Evolutionary conservation across 2,888 invertebrate genomes (phyloP).

Genomic region (Erpobdella octoculata): DNA sequence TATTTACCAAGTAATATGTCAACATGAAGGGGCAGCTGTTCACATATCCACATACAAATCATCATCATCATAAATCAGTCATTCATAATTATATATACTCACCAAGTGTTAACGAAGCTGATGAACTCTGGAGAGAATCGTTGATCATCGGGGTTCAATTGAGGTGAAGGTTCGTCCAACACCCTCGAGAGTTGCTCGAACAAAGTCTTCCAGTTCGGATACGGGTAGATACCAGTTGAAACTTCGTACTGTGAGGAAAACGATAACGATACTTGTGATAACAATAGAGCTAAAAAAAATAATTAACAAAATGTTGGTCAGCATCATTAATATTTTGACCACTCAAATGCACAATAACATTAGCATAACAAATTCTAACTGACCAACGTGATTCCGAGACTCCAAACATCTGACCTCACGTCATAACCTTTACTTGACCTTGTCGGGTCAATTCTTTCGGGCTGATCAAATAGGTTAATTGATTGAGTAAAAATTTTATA

Average conservation of each 20-base stretch:
- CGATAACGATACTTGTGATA: too few relatives aligned
- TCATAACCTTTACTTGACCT: conserved; percentile 52
- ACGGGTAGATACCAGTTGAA: conserved; percentile 90
- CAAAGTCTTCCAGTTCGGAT: conserved; percentile 88
- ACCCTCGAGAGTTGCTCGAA: conserved; percentile 94
- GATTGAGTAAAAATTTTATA: too few relatives aligned
- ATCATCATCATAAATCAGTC: too few relatives aligned
- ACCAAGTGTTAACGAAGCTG: conserved; percentile 85
- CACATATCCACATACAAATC: neutral
- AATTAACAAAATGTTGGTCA: too few relatives aligned
- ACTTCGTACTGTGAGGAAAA: conserved; percentile 73
- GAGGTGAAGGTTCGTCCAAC: conserved; percentile 66
- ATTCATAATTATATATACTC: too few relatives aligned
- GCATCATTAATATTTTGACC: too few relatives aligned
- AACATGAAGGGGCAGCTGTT: too few relatives aligned
- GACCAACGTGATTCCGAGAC: conserved; percentile 55
- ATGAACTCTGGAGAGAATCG: conserved; percentile 71
- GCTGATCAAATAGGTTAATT: conserved; percentile 39
- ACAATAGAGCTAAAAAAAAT: too few relatives aligned
- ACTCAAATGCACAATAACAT: too few relatives aligned
- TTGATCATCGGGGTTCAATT: conserved; percentile 31
- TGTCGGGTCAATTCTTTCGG: conserved; percentile 54
- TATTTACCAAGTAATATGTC: too few relatives aligned
- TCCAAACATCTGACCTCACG: conserved; percentile 56
- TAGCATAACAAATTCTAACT: neutral